A percentile compares a stretch with the other conserved stretches of the same genome.
Conservation (phyloP, 2,797 vertebrate species). For the Rhinatrema bivittatum region DNA sequence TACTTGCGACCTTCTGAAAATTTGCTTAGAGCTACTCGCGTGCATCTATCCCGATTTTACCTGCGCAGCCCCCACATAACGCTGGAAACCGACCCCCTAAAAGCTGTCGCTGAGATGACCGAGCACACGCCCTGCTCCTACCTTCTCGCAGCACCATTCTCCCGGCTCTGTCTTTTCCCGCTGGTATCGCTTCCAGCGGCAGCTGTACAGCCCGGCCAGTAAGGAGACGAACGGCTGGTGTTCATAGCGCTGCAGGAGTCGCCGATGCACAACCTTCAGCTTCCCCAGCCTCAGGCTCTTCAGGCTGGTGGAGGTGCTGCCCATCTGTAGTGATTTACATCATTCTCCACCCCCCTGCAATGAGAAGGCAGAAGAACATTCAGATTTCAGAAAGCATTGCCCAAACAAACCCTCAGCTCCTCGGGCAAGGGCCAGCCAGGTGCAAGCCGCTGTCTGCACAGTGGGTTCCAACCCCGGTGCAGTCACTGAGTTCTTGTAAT, state of each 20-base stretch:
- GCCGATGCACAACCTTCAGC: conserved; percentile 69
- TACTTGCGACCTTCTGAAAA: too few relatives aligned
- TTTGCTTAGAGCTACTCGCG: too few relatives aligned
- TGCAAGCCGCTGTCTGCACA: too few relatives aligned
- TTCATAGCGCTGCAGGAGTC: conserved; percentile 60
- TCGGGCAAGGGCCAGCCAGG: neutral
- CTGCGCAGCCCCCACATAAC: too few relatives aligned
- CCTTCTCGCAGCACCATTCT: conserved; percentile 73
- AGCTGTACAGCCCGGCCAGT: conserved; percentile 80
- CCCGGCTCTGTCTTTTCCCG: conserved; percentile 62
- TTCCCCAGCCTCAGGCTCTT: conserved; percentile 71
- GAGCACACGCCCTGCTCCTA: neutral
- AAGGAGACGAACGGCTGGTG: conserved; percentile 73
- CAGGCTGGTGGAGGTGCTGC: conserved; percentile 36
- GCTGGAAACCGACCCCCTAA: too few relatives aligned
- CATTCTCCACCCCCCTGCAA: neutral
- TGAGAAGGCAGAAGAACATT: neutral
- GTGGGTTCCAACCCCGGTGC: too few relatives aligned
- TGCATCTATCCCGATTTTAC: too few relatives aligned
- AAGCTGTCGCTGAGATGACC: neutral
- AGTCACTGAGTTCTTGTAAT: too few relatives aligned
- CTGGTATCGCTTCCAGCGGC: conserved; percentile 76
- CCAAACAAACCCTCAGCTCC: neutral
- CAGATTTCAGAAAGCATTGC: neutral
- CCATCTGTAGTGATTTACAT: conserved; percentile 32